phyloP scores from a whole-genome alignment of 2,888 invertebrate genomes.

The Copidosoma aretas region DNA sequence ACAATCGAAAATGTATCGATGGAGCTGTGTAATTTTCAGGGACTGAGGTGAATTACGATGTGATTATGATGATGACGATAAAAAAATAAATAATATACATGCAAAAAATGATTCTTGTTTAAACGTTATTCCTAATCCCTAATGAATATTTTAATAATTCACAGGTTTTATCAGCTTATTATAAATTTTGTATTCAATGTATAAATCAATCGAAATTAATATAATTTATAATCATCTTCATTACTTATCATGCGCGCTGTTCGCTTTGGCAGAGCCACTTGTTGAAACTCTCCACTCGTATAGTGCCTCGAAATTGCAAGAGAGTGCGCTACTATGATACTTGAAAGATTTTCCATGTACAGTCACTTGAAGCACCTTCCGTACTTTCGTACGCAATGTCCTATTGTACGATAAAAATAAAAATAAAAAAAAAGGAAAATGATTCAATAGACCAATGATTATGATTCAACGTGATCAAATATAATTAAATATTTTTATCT shows the following conservation, averaged over 20 bases:
- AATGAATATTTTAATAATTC: no score
- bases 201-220: no score
- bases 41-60: neutral
- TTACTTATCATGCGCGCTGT: no score
- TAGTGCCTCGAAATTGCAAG: neutral
- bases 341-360: neutral
- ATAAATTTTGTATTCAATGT: no score
- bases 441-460: no score
- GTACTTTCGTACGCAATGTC: neutral
- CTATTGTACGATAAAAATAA: neutral
- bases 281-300: no score
- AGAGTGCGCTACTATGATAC: neutral
- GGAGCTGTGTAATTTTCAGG: neutral
- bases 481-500: no score
- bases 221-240: no score
- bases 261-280: no score
- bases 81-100: conserved; percentile 13
- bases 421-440: no score
- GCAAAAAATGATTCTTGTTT: neutral
- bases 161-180: no score
- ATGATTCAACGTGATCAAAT: no score
- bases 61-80: neutral
- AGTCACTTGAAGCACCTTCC: neutral
- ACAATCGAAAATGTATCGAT: neutral
- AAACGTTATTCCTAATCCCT: neutral